Percentiles rank a stretch among this genome's conserved stretches.
Conservation (phyloP, 2,797 vertebrate species). For the Chanos chanos region DNA sequence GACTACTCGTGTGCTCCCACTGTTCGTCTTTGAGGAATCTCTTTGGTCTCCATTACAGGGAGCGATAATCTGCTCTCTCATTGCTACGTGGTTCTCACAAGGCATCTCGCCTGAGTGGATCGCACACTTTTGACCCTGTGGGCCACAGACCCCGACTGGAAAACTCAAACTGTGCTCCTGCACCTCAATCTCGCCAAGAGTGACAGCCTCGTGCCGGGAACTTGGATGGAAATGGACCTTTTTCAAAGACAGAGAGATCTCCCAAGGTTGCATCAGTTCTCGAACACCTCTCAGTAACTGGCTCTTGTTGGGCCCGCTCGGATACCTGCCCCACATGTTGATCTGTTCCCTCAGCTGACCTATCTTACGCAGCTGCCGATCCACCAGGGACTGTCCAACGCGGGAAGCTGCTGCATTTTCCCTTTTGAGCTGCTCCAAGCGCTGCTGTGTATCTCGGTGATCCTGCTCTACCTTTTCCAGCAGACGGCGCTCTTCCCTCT, state of each 20-base stretch:
- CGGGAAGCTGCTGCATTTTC: slow-evolving; percentile 65
- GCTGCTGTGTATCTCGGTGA: slow-evolving; percentile 58
- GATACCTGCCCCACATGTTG: slow-evolving; percentile 60
- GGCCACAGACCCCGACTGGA: slow-evolving; percentile 68
- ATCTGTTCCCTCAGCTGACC: slow-evolving; percentile 66
- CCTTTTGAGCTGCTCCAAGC: slow-evolving; percentile 65
- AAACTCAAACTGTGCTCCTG: slow-evolving; percentile 65
- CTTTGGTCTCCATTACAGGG: slow-evolving; percentile 46
- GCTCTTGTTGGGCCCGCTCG: slow-evolving; percentile 58
- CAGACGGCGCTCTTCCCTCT: slow-evolving; percentile 65
- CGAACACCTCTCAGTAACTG: slow-evolving; percentile 61
- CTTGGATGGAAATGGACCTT: slow-evolving; percentile 57
- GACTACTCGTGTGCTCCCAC: slow-evolving; percentile 54
- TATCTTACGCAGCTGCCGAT: slow-evolving; percentile 65
- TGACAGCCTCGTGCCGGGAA: slow-evolving; percentile 42
- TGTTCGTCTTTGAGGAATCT: slow-evolving; percentile 46
- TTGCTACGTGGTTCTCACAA: slow-evolving; percentile 56
- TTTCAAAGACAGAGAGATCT: slow-evolving; percentile 71
- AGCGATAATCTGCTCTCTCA: slow-evolving; percentile 60
- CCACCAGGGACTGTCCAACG: slow-evolving; percentile 64
- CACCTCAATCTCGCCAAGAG: slow-evolving; percentile 62
- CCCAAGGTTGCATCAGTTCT: slow-evolving; percentile 70
- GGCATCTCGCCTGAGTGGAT: slow-evolving; percentile 63
- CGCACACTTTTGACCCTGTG: slow-evolving; percentile 67
- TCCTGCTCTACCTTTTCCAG: slow-evolving; percentile 65